These are phyloP conservation scores for Melieria crassipennis DNA, from an alignment of 2,888 invertebrate species.

Conservation along the genomic window DNA sequence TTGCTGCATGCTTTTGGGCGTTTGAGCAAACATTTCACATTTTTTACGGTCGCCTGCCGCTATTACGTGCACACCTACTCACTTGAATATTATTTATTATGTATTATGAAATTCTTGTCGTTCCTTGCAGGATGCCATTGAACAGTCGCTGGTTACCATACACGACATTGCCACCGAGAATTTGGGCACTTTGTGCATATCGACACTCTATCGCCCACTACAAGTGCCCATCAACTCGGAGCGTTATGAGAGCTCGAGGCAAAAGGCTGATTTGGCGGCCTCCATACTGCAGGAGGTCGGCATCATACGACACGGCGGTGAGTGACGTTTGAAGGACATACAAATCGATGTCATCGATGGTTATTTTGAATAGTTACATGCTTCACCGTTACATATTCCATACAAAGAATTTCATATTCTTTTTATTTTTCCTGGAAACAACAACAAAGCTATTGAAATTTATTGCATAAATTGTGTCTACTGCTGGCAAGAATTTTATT, in stretches of 20 bases:
- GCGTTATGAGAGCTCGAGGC: slow-evolving; percentile 79
- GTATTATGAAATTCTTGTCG: background rate
- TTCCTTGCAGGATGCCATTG: slow-evolving; percentile 69
- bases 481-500: too few relatives aligned
- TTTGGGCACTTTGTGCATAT: slow-evolving; percentile 77
- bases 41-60: too few relatives aligned
- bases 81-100: too few relatives aligned
- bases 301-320: slow-evolving; percentile 72
- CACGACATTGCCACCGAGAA: slow-evolving; percentile 80
- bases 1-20: too few relatives aligned
- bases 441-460: too few relatives aligned
- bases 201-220: slow-evolving; percentile 75
- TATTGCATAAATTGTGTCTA: too few relatives aligned
- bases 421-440: too few relatives aligned
- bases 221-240: slow-evolving; percentile 76
- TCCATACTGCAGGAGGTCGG: slow-evolving; percentile 80
- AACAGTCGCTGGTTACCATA: slow-evolving; percentile 76
- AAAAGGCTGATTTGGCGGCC: slow-evolving; percentile 83
- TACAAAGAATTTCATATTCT: background rate
- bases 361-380: background rate
- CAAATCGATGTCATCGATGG: background rate
- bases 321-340: slow-evolving; percentile 45
- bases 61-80: too few relatives aligned
- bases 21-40: too few relatives aligned
- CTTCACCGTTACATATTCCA: background rate